Base-by-base conservation (phyloP, 2,797 vertebrate species). In the Gallirallus australis region DNA sequence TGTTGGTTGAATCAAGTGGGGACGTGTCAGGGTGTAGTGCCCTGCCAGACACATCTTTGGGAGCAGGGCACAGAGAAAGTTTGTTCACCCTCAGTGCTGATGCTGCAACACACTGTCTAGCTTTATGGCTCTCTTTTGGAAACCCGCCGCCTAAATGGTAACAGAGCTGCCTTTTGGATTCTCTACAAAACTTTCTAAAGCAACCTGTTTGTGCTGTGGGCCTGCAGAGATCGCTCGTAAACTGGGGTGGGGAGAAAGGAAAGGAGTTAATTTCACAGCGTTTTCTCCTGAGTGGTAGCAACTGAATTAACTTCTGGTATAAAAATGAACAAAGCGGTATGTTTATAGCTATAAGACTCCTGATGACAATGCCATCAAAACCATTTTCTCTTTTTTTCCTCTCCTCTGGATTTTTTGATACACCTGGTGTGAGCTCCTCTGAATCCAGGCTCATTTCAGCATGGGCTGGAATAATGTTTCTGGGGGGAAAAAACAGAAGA, bases 21-120 rank as follows among this genome's bases (percentile, higher is more conserved):
- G 25, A 19, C 31, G 19, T 30, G 35, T 6, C 0, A 1, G 8
- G 13, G n/a, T 53, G 30, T 3, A 15, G 30, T 45, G 33, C 8
- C 20, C 30, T 40, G 25, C 11, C 1, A 23, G 61, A 2, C 8
- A 13, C 31, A 30, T 23, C 11, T 35, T 37, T 12, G 25, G 12
- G 52, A 24, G 24, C 20, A 30, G 27, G 12, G 10, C 4, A 6
- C 9, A 40, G 33, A 7, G 0, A 0, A 54, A 45, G 11, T 31
- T 52, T 84, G 23, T 33, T 12, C 0, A 0, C 11, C n/a, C 14
- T 63, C 25, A n/a, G 50, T 15, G 1, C 3, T n/a, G 24, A 14
- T 13, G 6, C 12, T 1, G 2, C 6, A 23, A 12, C 2, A 1
- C 3, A 0, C 1, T 0, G 0, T 6, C 27, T 10, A 0, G 3